Evolutionary conservation across 2,113 vertebrate species (phyloP), one percentile per base, ranked within the genome.

Genomic region (Periophthalmodon schlosseri): DNA sequence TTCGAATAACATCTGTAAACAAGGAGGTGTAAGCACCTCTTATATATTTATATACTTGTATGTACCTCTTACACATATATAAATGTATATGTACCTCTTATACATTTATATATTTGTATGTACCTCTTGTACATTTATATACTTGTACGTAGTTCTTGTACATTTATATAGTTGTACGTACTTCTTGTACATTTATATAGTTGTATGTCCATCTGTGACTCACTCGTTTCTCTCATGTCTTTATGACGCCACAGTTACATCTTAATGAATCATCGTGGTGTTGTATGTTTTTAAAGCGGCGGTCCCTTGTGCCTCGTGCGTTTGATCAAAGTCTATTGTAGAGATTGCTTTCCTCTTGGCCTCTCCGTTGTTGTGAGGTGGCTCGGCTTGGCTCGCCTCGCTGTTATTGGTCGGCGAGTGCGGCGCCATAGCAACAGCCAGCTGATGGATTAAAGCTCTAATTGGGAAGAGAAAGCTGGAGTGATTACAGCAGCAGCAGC

Each of bases 391-490:
- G 5, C n/a, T 54, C 5, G 18, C 52, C 52, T 56, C 13, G 49
- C 75, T 79, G 39, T 36, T 74, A 87, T 84, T 88, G 86, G 85
- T 21, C 28, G 57, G 74, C 64, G 77, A 28, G 74, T 82, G 66
- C 77, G 87, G 70, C 58, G 65, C 77, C 88, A 86, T 85, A 80
- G 90, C 87, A 91, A 89, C 88, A 90, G 76, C 80, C 77, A 81
- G 81, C 63, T 90, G 90, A 91, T 91, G 86, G 88, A 90, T 89
- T 89, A 88, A 87, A 88, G 70, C 72, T 72, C 24, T 86, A 86
- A 90, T 89, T 88, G 87, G 75, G 73, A 81, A 78, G 78, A 78
- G 76, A 86, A 81, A 91, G 82, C 78, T 81, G 74, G 71, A 77
- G 73, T 83, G 85, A 88, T 89, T 79, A 85, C 71, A 14, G 57